These are phyloP conservation scores for Lutraria lutraria DNA, from an alignment of 2,888 invertebrate genomes.

Conservation along the genomic window DNA sequence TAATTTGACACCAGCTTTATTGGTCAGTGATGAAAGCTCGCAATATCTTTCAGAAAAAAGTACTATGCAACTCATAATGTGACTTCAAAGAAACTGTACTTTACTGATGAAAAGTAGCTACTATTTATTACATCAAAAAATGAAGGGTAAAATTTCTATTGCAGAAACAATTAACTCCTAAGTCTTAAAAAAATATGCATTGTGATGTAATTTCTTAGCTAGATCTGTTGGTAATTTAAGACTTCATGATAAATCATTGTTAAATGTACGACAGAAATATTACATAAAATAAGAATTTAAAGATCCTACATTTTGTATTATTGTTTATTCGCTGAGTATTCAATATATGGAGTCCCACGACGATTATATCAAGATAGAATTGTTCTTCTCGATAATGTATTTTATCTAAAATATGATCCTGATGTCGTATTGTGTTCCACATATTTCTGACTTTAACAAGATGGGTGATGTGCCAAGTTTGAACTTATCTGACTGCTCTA, in stretches of 20 bases:
- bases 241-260: constrained; percentile 13
- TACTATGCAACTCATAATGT: neutral
- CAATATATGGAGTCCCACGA: constrained; percentile 47
- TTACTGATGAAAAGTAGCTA: neutral
- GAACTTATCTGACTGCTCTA: constrained; percentile 60
- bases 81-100: neutral
- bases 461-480: constrained; percentile 67
- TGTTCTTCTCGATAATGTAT: constrained; percentile 50
- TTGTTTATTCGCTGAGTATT: neutral
- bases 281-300: constrained; percentile 19
- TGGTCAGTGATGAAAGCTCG: constrained; percentile 11
- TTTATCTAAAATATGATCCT: constrained; percentile 55
- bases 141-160: neutral
- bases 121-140: neutral
- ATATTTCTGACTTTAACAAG: constrained; percentile 57
- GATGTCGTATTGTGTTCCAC: constrained; percentile 50
- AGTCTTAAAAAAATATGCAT: neutral
- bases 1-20: constrained; percentile 8
- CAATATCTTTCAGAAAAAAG: constrained; percentile 1
- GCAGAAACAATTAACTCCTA: neutral
- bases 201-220: neutral
- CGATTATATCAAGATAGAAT: constrained; percentile 52
- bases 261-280: constrained; percentile 19
- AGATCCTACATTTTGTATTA: neutral
- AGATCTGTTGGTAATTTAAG: neutral